phyloP scores from a whole-genome alignment of 2,888 invertebrate genomes.

The Euphydryas editha region DNA sequence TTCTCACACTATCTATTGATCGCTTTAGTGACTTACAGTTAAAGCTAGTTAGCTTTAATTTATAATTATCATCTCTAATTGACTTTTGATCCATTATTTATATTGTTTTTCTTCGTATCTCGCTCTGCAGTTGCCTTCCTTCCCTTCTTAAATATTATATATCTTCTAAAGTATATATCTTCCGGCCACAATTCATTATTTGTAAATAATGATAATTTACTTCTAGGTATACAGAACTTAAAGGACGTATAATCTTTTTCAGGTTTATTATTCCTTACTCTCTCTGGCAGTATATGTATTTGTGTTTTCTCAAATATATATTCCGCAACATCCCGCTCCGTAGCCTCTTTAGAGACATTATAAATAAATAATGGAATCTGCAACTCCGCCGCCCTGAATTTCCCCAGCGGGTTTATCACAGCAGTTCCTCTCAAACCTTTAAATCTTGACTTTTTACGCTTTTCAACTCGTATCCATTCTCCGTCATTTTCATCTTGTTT shows the following conservation, averaged over 20 bases:
- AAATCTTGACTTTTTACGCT: too few species aligned
- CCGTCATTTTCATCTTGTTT: too few species aligned
- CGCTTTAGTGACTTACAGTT: constrained; percentile 1
- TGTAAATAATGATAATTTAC: constrained; percentile 35
- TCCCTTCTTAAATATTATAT: background rate
- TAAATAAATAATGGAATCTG: constrained; percentile 38
- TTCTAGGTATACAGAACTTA: constrained; percentile 40
- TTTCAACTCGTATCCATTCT: too few species aligned
- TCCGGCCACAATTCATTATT: constrained; percentile 39
- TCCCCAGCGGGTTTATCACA: too few species aligned
- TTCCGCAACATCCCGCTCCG: constrained; percentile 31
- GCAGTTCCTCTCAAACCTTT: too few species aligned
- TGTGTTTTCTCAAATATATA: constrained; percentile 35
- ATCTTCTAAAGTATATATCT: constrained; percentile 13
- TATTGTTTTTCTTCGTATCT: constrained; percentile 3
- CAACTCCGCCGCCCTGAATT: constrained; percentile 16
- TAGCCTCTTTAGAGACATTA: constrained; percentile 40
- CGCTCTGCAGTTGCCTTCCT: constrained; percentile 1
- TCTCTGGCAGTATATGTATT: constrained; percentile 26
- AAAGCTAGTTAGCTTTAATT: constrained; percentile 28
- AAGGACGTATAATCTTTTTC: constrained; percentile 37
- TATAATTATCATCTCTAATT: background rate
- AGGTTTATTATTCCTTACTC: constrained; percentile 34
- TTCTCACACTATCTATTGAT: background rate
- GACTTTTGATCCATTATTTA: background rate